These are phyloP conservation scores for Drosophila formosana DNA, from an alignment of 2,888 invertebrate genomes.

Conservation along the genomic window DNA sequence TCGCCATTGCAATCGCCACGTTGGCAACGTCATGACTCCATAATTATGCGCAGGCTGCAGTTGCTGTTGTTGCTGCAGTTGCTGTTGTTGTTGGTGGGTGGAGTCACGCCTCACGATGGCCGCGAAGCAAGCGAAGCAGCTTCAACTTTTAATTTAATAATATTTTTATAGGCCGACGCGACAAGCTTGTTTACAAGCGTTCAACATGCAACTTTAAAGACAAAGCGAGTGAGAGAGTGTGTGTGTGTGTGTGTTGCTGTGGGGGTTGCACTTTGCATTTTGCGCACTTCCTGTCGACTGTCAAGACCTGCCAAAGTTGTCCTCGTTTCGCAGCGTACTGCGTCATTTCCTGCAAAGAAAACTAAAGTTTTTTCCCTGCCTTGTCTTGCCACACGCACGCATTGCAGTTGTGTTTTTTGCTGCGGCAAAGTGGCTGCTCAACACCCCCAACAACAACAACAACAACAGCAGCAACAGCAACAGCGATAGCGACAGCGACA, in stretches of 20 bases:
- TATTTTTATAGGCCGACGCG: slow-evolving; percentile 80
- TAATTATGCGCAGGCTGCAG: slow-evolving; percentile 72
- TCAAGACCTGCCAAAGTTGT: slow-evolving; percentile 65
- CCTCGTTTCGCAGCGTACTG: slow-evolving; percentile 45
- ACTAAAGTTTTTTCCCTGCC: slow-evolving; percentile 55
- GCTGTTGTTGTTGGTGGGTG: slow-evolving; percentile 61
- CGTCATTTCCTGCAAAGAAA: slow-evolving; percentile 57
- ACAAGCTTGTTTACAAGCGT: slow-evolving; percentile 79
- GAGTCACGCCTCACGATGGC: slow-evolving; percentile 68
- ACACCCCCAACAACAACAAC: slow-evolving; percentile 54
- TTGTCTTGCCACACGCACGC: slow-evolving; percentile 73
- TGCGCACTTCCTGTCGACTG: slow-evolving; percentile 84
- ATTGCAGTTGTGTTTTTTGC: slow-evolving; percentile 71
- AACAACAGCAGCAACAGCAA: slow-evolving; percentile 21
- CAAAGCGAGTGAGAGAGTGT: slow-evolving; percentile 44
- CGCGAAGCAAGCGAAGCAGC: slow-evolving; percentile 53
- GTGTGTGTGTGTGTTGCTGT: slow-evolving; percentile 5
- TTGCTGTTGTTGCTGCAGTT: slow-evolving; percentile 26
- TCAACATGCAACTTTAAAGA: slow-evolving; percentile 81
- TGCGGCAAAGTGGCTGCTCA: slow-evolving; percentile 54
- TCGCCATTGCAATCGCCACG: slow-evolving; percentile 70
- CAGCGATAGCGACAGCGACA: slow-evolving; percentile 20
- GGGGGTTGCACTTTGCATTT: slow-evolving; percentile 69
- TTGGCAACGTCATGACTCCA: slow-evolving; percentile 71
- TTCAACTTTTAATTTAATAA: slow-evolving; percentile 78